A percentile compares a stretch with the other conserved stretches of the same genome.
phyloP scores from a whole-genome alignment of 2,113 vertebrate species.

The Myrmecobius fasciatus region DNA sequence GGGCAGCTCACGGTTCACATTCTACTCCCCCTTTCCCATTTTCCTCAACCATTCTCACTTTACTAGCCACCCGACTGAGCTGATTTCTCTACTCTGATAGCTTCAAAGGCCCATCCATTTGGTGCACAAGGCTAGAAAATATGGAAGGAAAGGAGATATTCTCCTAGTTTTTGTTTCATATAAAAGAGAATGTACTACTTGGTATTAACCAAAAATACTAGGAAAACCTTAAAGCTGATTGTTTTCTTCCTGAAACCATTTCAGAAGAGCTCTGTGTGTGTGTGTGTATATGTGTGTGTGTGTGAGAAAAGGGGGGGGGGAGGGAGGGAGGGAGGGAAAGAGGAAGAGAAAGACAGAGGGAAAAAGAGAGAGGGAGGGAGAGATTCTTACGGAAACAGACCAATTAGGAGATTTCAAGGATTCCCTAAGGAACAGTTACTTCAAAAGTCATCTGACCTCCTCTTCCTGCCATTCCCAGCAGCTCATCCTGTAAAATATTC shows the following conservation, averaged over 20 bases:
- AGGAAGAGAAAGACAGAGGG: too few species aligned
- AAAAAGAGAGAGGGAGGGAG: too few species aligned
- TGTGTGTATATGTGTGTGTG: neutral
- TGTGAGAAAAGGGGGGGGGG: neutral
- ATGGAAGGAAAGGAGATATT: slow-evolving; percentile 34
- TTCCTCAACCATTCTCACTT: slow-evolving; percentile 50
- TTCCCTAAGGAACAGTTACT: neutral
- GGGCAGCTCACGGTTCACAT: neutral
- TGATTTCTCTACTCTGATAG: slow-evolving; percentile 70
- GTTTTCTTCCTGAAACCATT: slow-evolving; percentile 58
- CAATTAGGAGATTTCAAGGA: slow-evolving; percentile 57
- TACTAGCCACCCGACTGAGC: slow-evolving; percentile 51
- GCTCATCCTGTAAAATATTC: slow-evolving; percentile 32
- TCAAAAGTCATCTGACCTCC: slow-evolving; percentile 25
- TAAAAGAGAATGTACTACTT: slow-evolving; percentile 28
- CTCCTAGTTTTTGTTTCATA: slow-evolving; percentile 58
- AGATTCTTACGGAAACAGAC: slow-evolving; percentile 55
- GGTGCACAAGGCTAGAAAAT: slow-evolving; percentile 41
- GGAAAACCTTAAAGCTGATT: slow-evolving; percentile 5
- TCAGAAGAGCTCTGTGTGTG: slow-evolving; percentile 61
- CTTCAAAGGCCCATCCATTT: slow-evolving; percentile 75
- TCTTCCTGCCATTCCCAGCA: slow-evolving; percentile 41
- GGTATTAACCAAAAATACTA: neutral
- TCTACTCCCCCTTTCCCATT: slow-evolving; percentile 7
- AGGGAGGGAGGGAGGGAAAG: too few species aligned